phyloP scores from a whole-genome alignment of 1,140 invertebrate genomes.

The Aplysia californica region DNA sequence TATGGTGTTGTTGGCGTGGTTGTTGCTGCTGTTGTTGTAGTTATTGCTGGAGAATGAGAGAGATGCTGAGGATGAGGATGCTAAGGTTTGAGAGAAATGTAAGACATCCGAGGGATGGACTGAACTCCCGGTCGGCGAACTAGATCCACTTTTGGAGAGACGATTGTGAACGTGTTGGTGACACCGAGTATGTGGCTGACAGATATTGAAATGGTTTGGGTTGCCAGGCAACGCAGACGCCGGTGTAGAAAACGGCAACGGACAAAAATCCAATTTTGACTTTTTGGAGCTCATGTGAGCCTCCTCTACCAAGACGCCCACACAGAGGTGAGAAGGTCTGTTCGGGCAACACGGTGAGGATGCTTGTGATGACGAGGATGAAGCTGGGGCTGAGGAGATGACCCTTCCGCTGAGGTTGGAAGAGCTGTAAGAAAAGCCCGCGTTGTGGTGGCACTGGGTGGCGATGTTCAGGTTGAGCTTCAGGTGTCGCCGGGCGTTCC shows the following conservation, averaged over 20 bases:
- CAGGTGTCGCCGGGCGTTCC: slow-evolving; percentile 28
- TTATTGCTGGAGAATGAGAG: neutral
- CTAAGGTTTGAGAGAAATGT: slow-evolving; percentile 17
- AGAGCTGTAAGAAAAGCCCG: slow-evolving; percentile 16
- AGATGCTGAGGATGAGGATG: neutral
- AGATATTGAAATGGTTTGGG: neutral
- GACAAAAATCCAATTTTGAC: slow-evolving; percentile 22
- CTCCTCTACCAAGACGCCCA: neutral
- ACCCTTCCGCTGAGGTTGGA: slow-evolving; percentile 1
- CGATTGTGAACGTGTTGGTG: neutral
- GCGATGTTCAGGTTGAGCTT: slow-evolving; percentile 36
- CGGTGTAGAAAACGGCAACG: slow-evolving; percentile 3
- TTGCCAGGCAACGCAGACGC: slow-evolving; percentile 8
- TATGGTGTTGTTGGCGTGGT: neutral
- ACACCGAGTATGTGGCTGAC: too few relatives aligned
- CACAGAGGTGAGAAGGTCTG: too few relatives aligned
- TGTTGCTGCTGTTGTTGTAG: neutral
- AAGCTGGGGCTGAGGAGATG: neutral
- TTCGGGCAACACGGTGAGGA: too few relatives aligned
- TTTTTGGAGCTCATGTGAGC: slow-evolving; percentile 21
- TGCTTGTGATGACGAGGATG: neutral
- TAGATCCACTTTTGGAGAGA: neutral
- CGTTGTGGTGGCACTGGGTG: slow-evolving; percentile 16
- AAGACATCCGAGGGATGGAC: slow-evolving; percentile 1
- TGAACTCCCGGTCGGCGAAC: neutral